These are phyloP conservation scores for Drosophila tristis DNA, from an alignment of 1,140 invertebrate genomes.

Conservation along the genomic window DNA sequence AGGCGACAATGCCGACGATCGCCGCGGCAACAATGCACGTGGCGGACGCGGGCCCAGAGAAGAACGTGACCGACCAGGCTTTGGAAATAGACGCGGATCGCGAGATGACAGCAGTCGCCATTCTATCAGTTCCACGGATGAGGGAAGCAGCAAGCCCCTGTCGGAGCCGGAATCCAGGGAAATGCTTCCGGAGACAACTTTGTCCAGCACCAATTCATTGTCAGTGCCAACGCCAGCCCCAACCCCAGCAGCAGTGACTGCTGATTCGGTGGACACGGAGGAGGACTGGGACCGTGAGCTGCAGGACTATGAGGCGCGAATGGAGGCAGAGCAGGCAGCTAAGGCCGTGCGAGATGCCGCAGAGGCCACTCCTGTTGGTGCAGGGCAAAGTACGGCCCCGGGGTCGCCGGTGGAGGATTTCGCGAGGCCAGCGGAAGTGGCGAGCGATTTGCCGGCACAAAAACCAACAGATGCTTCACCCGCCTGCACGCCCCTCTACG, in stretches of 20 bases:
- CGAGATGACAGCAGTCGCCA: conserved; percentile 64
- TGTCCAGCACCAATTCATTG: too few relatives aligned
- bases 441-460: conserved; percentile 12
- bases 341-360: too few relatives aligned
- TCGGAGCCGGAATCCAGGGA: conserved; percentile 17
- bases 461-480: conserved; percentile 52
- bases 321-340: conserved; percentile 56
- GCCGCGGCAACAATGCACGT: conserved; percentile 68
- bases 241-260: background rate
- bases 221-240: background rate
- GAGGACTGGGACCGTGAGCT: conserved; percentile 82
- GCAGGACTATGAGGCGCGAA: conserved; percentile 71
- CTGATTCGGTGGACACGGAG: conserved; percentile 61
- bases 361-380: too few relatives aligned
- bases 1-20: conserved; percentile 42
- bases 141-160: conserved; percentile 33
- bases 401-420: conserved; percentile 7
- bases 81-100: conserved; percentile 61
- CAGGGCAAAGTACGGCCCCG: too few relatives aligned
- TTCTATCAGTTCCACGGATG: conserved; percentile 63
- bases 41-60: conserved; percentile 69
- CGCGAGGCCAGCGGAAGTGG: conserved; percentile 33
- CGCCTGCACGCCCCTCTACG: conserved; percentile 71
- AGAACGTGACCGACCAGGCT: conserved; percentile 59
- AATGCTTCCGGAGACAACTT: conserved; percentile 20